Base-by-base conservation (phyloP, 2,888 invertebrate species). In the Odontomyia ornata region DNA sequence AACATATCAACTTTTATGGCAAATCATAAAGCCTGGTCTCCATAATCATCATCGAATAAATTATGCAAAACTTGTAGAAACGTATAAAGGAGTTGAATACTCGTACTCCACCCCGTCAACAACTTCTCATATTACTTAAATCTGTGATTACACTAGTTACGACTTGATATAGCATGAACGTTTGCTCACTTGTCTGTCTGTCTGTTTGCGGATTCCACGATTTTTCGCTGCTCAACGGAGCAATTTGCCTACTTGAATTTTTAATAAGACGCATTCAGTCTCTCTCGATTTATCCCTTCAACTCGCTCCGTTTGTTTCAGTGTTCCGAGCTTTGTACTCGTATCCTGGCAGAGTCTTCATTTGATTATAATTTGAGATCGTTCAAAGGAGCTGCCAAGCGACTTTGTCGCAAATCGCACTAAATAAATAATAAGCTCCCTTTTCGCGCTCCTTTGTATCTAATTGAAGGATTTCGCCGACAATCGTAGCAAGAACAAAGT, bases 191-290 rank as follows among this genome's bases (percentile, higher is more conserved):
- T 47, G 69, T 75, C 43, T 75, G 27, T 64, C 46, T 75, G 73
- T 28, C 27, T 73, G 28, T 57, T 25, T 9, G 46, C 23, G 62
- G 75, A 46, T 64, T 28, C 27, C 36, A 76, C 27, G 76, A 77
- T 77, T 79, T 79, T 79, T 79, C 77, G 79, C 76, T 79, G 76
- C 76, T 79, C 76, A 77, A 79, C 79, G 75, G 79, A 77, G 77
- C 79, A 79, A 79, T 79, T 79, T 79, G 75, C 76, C 65, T 75
- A 79, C 79, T 79, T 79, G 77, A 79, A 79, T 79, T 73, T 79
- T 79, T 79, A 77, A 79, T 79, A 79, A 79, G 77, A 21, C 75
- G 60, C 60, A n/a, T 25, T 47, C 52, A 15, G n/a, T n/a, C n/a
- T n/a, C 65, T 30, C 36, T 36, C 65, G 9, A 65, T 36, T 30